phyloP scores from a whole-genome alignment of 1,140 invertebrate genomes.

The Heliconius eleuchia region DNA sequence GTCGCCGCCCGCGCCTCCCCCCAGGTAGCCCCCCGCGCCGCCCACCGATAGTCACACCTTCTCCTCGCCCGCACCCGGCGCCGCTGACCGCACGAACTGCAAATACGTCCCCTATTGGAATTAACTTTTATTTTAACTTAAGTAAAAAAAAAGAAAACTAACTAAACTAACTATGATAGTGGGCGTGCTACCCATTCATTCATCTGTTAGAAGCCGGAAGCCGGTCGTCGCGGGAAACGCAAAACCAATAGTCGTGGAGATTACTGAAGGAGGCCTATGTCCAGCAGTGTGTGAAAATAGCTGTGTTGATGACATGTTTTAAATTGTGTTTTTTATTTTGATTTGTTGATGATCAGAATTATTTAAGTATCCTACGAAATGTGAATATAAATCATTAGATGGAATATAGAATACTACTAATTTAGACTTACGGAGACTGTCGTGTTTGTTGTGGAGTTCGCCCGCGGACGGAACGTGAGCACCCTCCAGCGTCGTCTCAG shows the following conservation, averaged over 20 bases:
- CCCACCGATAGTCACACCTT: slow-evolving; percentile 83
- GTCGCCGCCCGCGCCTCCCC: slow-evolving; percentile 35
- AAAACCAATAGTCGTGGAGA: not conserved
- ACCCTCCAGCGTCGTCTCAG: slow-evolving; percentile 90
- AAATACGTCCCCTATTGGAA: slow-evolving; percentile 28
- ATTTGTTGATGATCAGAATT: too few species aligned
- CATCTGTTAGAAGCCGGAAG: too few species aligned
- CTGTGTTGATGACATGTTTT: too few species aligned
- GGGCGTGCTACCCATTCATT: too few species aligned
- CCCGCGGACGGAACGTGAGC: slow-evolving; percentile 86
- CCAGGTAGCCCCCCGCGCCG: slow-evolving; percentile 46
- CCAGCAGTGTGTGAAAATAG: too few species aligned
- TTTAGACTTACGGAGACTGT: slow-evolving; percentile 89
- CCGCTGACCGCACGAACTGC: slow-evolving; percentile 83
- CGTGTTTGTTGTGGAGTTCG: slow-evolving; percentile 91
- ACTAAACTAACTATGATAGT: too few species aligned
- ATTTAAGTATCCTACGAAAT: not conserved
- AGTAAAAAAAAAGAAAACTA: too few species aligned
- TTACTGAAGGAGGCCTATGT: too few species aligned
- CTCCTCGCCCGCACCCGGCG: slow-evolving; percentile 81
- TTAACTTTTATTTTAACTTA: not conserved
- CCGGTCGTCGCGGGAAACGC: not conserved
- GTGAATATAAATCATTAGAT: not conserved
- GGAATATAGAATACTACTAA: not conserved
- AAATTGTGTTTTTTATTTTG: too few species aligned